These are phyloP conservation scores for Tillus elongatus DNA, from an alignment of 2,888 invertebrate genomes.

Conservation along the genomic window DNA sequence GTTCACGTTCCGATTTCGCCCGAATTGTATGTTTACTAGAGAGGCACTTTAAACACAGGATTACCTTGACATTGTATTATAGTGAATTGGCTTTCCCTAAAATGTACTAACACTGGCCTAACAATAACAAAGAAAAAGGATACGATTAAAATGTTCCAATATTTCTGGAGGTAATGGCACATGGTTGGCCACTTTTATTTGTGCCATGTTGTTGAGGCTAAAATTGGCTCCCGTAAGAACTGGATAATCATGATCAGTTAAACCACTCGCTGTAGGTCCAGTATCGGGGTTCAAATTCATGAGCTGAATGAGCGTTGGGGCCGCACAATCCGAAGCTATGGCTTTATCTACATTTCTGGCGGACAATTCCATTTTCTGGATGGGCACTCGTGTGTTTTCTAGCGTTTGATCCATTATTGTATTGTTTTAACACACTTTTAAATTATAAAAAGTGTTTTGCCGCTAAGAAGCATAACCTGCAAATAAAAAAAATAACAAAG, in stretches of 20 bases:
- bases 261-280: constrained; percentile 79
- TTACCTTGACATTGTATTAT: neutral
- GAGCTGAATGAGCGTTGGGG: constrained; percentile 61
- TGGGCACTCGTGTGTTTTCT: constrained; percentile 40
- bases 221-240: constrained; percentile 60
- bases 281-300: constrained; percentile 58
- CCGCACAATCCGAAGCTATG: constrained; percentile 57
- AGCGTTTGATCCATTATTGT: constrained; percentile 23
- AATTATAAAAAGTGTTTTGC: too few relatives aligned
- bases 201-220: constrained; percentile 59
- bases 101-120: too few relatives aligned
- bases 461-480: too few relatives aligned
- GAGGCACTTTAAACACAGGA: neutral
- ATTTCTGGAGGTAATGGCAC: constrained; percentile 88
- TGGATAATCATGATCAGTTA: constrained; percentile 87
- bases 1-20: too few relatives aligned
- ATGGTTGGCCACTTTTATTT: constrained; percentile 71
- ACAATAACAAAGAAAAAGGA: constrained; percentile 49
- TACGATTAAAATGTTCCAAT: constrained; percentile 91
- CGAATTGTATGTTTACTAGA: too few relatives aligned
- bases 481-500: too few relatives aligned
- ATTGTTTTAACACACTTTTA: too few relatives aligned
- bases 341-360: constrained; percentile 73
- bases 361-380: constrained; percentile 65
- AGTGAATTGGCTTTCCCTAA: neutral